Evolutionary conservation across 2,888 invertebrate species (phyloP).

Genomic region (Orthonevra nobilis): DNA sequence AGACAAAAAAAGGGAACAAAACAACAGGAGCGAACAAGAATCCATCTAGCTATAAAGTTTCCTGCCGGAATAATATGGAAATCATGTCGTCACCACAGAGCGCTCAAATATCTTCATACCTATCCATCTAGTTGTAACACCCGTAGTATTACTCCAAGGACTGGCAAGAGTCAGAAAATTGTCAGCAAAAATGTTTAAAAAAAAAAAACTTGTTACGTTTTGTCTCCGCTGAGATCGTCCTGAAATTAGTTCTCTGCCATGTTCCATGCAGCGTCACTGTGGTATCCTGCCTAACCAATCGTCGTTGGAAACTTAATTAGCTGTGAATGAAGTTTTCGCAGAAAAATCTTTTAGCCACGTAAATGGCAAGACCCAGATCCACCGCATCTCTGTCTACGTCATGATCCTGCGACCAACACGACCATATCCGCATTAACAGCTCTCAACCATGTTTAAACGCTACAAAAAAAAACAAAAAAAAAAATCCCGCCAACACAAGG

Average conservation of each 20-base stretch:
- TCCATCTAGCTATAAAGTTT: constrained; percentile 31
- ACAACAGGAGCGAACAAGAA: constrained; percentile 16
- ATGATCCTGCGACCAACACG: background rate
- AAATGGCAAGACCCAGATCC: constrained; percentile 27
- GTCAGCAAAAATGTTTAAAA: constrained; percentile 26
- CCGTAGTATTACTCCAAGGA: background rate
- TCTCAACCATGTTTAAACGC: constrained; percentile 29
- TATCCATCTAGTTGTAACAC: constrained; percentile 3
- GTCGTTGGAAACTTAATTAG: constrained; percentile 60
- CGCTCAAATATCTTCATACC: constrained; percentile 17
- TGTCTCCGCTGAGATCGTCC: constrained; percentile 30
- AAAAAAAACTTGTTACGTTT: constrained; percentile 37
- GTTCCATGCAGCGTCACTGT: constrained; percentile 32
- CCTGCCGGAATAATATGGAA: constrained; percentile 52
- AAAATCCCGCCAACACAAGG: no score
- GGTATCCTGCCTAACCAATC: constrained; percentile 34
- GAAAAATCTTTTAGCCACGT: constrained; percentile 40
- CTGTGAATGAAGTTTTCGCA: constrained; percentile 64
- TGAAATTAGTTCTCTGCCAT: constrained; percentile 30
- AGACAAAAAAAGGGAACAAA: constrained; percentile 14
- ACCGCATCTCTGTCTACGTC: background rate
- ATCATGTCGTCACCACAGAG: constrained; percentile 50
- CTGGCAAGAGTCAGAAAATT: constrained; percentile 18
- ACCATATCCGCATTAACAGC: constrained; percentile 33
- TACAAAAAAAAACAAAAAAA: constrained; percentile 28